Evolutionary conservation across 2,888 invertebrate species (phyloP).

Genomic region (Pandemis heparana): DNA sequence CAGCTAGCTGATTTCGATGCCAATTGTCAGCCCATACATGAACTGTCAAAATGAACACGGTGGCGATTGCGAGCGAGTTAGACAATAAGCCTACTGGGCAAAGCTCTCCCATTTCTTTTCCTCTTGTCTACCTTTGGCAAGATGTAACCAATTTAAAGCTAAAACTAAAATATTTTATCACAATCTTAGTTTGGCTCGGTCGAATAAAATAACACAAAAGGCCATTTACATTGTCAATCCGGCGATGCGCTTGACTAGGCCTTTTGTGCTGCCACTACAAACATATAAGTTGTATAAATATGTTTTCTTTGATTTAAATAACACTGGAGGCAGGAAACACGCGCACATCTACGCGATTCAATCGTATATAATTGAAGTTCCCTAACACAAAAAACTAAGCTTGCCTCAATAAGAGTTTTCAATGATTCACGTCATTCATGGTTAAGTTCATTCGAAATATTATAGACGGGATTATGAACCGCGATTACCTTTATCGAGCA

Average conservation of each 20-base stretch:
- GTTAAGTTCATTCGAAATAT: no score
- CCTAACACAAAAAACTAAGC: not conserved
- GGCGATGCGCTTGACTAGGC: slow-evolving; percentile 55
- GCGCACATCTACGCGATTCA: not conserved
- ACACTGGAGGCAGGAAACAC: not conserved
- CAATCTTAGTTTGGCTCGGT: slow-evolving; percentile 22
- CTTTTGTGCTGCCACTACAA: slow-evolving; percentile 47
- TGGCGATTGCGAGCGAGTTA: no score
- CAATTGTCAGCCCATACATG: no score
- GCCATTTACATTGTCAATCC: slow-evolving; percentile 49
- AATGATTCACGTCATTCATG: no score
- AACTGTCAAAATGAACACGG: no score
- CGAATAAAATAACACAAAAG: slow-evolving; percentile 32
- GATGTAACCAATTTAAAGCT: not conserved
- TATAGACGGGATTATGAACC: no score
- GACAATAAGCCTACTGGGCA: no score
- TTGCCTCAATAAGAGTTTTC: no score
- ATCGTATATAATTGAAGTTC: not conserved
- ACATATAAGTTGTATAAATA: slow-evolving; percentile 12
- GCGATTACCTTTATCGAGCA: no score
- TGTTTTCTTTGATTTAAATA: slow-evolving; percentile 5
- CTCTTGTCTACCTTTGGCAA: no score
- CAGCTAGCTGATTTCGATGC: no score
- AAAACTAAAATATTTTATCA: not conserved
- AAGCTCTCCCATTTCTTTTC: no score